Conservation (phyloP, 2,888 invertebrate genomes). For the Parnassius smintheus region DNA sequence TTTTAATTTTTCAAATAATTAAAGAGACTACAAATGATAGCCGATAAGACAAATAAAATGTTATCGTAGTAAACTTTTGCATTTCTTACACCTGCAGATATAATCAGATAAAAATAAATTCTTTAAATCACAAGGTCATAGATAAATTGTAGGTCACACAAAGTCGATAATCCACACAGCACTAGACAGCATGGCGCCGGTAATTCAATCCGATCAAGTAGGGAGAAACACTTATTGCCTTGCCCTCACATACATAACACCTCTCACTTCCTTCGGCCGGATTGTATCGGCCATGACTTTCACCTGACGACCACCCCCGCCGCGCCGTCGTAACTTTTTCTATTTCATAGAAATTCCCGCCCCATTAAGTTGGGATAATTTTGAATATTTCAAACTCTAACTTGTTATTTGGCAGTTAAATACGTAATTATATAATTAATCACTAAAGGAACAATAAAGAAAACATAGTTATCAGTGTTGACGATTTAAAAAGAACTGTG, state of each 20-base stretch:
- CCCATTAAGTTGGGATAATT: conserved; percentile 66
- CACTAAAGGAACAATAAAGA: not conserved
- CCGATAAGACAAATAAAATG: not conserved
- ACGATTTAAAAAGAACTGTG: not conserved
- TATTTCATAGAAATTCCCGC: conserved; percentile 51
- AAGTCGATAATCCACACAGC: conserved; percentile 56
- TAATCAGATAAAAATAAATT: not conserved
- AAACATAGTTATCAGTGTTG: not conserved
- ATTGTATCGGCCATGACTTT: conserved; percentile 56
- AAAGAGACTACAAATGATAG: no score
- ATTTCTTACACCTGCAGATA: not conserved
- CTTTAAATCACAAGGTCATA: conserved; percentile 19
- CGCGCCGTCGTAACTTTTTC: conserved; percentile 54
- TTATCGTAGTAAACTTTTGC: not conserved
- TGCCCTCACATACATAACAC: conserved; percentile 60
- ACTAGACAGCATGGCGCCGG: conserved; percentile 66
- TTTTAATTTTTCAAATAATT: no score
- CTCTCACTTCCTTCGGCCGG: conserved; percentile 48
- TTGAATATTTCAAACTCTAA: conserved; percentile 52
- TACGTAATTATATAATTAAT: not conserved
- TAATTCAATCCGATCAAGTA: conserved; percentile 64
- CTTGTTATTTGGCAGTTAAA: not conserved
- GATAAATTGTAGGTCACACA: conserved; percentile 29
- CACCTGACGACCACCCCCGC: conserved; percentile 45
- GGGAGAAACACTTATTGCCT: conserved; percentile 54